These are phyloP conservation scores for Dastarcus helophoroides DNA, from an alignment of 2,888 invertebrate genomes.

Conservation along the genomic window DNA sequence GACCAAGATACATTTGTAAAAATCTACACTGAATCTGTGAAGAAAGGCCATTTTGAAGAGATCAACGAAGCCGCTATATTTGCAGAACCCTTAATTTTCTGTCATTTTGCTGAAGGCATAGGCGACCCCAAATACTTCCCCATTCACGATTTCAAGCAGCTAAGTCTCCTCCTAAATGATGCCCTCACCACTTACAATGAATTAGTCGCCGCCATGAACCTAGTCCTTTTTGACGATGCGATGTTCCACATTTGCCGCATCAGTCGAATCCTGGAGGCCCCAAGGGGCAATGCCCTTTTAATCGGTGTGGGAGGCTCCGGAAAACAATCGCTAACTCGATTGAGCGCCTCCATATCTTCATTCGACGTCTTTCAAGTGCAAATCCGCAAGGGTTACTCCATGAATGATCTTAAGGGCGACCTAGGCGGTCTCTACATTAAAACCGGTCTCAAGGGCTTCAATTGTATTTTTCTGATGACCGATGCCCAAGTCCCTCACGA, in stretches of 20 bases:
- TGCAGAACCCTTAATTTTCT: conserved; percentile 68
- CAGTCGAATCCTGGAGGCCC: conserved; percentile 83
- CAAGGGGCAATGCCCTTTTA: conserved; percentile 81
- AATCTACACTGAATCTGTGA: conserved; percentile 60
- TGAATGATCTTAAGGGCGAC: conserved; percentile 66
- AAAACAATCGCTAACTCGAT: conserved; percentile 79
- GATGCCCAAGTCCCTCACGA: conserved; percentile 90
- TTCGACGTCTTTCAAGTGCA: conserved; percentile 90
- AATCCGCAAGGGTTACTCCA: conserved; percentile 76
- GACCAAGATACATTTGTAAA: conserved; percentile 67
- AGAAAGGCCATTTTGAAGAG: conserved; percentile 59
- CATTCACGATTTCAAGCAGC: conserved; percentile 55
- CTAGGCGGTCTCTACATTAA: conserved; percentile 70
- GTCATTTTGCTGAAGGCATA: conserved; percentile 84
- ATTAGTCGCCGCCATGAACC: conserved; percentile 79
- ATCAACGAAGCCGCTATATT: conserved; percentile 62
- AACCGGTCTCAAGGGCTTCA: conserved; percentile 71
- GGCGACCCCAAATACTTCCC: conserved; percentile 86
- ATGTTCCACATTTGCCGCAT: conserved; percentile 89
- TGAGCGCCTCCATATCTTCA: conserved; percentile 81
- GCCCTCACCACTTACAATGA: conserved; percentile 76
- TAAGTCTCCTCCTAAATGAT: conserved; percentile 65
- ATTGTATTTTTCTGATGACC: conserved; percentile 80
- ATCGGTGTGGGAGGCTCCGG: conserved; percentile 94
- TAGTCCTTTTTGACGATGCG: conserved; percentile 91